Evolutionary conservation across 1,140 invertebrate genomes (phyloP), one percentile per base, ranked within the genome.

Genomic region (Druon quercuslanigerum): DNA sequence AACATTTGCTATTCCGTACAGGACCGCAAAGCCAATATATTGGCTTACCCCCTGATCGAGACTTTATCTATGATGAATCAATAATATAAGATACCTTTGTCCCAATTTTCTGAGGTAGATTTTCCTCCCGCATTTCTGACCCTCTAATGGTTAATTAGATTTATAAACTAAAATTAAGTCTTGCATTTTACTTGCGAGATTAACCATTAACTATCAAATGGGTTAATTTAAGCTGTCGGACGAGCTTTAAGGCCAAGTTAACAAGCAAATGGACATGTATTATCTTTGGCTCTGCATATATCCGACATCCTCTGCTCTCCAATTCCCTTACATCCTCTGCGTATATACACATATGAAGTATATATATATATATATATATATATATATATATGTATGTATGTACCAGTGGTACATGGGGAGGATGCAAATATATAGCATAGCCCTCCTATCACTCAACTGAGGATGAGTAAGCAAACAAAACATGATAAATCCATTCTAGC

Each of bases 221-320:
- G 82, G 79, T 83, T 83, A 79, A 78, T 78, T 79, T 83, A 83
- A 83, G 78, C 82, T 78, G 79, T 78, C 78, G 79, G 79, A 83
- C 79, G 78, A 79, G 79, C 82, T 79, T 79, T 81, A 83, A 83
- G 81, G 82, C 82, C 82, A 81, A 79, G 82, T 83, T 83, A 83
- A 83, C 82, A 83, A 83, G 82, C 82, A 79, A 81, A 83, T 83
- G 82, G 79, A 83, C 82, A 83, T 81, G 77, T 76, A 81, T 83
- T 83, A 83, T 79, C 78, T 78, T 79, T 77, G 71, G 82, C 82
- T 81, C 81, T 83, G 78, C 82, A 81, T 81, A 83, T 71, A 81
- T 40, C 71, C 82, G 56, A 79, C 76, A 75, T 81, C 79, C 79
- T 78, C 50, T 83, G 79, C 81, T 83, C 82, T 78, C 79, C 82